A percentile compares a stretch with the other conserved stretches of the same genome.
These are phyloP conservation scores for Rattus rattus DNA, from an alignment of 2,113 vertebrate genomes.

Conservation along the genomic window DNA sequence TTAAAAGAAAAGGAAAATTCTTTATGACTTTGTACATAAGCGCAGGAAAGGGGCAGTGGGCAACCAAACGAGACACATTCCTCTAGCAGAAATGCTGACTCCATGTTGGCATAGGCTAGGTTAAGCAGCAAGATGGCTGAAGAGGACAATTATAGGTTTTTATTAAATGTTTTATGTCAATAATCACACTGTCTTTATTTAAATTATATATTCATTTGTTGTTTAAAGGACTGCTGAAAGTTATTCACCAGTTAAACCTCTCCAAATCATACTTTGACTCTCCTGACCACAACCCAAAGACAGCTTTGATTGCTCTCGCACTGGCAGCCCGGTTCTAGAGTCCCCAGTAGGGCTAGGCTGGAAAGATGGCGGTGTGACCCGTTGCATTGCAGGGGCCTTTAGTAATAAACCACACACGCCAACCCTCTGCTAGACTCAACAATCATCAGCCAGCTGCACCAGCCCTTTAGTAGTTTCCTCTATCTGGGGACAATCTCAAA, in stretches of 20 bases:
- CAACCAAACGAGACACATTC: not conserved
- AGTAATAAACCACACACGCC: not conserved
- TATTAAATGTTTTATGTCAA: not conserved
- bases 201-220: not conserved
- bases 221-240: constrained; percentile 14
- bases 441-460: not conserved
- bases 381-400: not conserved
- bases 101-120: not conserved
- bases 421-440: not conserved
- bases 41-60: not conserved
- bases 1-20: not conserved
- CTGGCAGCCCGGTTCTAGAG: constrained; percentile 22
- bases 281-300: not conserved
- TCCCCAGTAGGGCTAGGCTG: not conserved
- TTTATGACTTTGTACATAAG: not conserved
- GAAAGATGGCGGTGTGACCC: not conserved
- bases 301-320: not conserved
- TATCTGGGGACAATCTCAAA: constrained; percentile 17
- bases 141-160: not conserved
- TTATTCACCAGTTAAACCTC: not conserved
- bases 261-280: not conserved
- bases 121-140: not conserved
- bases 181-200: not conserved
- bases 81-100: not conserved
- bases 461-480: not conserved